Base-by-base conservation (phyloP, 1,140 invertebrate genomes). In the Scaptodrosophila lebanonensis region DNA sequence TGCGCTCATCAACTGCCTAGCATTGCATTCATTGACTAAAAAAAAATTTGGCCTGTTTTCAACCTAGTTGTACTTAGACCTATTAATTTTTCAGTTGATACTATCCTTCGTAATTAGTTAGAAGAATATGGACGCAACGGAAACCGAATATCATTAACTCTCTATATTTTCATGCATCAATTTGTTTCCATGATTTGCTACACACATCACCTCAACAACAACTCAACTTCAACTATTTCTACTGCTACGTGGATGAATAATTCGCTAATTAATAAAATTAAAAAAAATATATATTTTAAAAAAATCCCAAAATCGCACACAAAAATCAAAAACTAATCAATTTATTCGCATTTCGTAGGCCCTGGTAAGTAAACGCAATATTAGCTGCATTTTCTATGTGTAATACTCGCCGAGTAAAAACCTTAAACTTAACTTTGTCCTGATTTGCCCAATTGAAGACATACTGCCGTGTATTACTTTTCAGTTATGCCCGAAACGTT, bases 101-200 rank as follows among this genome's bases (percentile, higher is more conserved):
- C 15, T 4, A 18, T 6, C 48, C 2, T 7, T 17, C 33, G 16
- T 13, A 18, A 18, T 18, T n/a, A 33, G n/a, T 16, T 3, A 32
- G 40, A 20, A 27, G 27, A 1, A 30, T n/a, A n/a, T n/a, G n/a
- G n/a, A n/a, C n/a, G n/a, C n/a, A n/a, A n/a, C n/a, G n/a, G n/a
- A n/a, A n/a, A n/a, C n/a, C n/a, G 17, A 54, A n/a, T 30, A 16
- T 70, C 60, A 71, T 71, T 39, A 38, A 75, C 29, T 42, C 27
- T 68, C 22, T 70, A 64, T 73, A 68, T 64, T 73, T 64, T 56
- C 70, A 73, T 73, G 70, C 51, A 65, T 73, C 70, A 53, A 66
- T 61, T 33, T 60, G 56, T 64, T 48, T 20, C 38, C 53, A 57
- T 57, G 42, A 38, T 48, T 48, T 48, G 45, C 53, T 40, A 36